These are phyloP conservation scores for Enteromius viviparus DNA, from an alignment of 2,797 vertebrate species.

Conservation along the genomic window DNA sequence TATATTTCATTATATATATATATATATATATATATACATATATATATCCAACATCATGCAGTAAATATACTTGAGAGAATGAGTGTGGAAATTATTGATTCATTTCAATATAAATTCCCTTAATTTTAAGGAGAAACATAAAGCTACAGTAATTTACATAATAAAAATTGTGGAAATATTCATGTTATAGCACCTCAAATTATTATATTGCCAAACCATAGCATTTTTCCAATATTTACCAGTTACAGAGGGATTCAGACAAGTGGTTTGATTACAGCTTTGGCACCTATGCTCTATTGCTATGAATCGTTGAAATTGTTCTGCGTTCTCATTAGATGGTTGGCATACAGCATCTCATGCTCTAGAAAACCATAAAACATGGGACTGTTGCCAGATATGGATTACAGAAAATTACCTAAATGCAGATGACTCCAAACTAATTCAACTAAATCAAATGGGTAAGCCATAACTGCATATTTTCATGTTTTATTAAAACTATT, in stretches of 20 bases:
- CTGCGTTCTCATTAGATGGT: background rate
- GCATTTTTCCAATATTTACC: background rate
- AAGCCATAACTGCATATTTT: background rate
- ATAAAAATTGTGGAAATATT: background rate
- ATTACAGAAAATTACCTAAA: background rate
- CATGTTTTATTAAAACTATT: background rate
- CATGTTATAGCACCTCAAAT: background rate
- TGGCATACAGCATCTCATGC: background rate
- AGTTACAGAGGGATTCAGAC: background rate
- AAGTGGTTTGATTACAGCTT: background rate
- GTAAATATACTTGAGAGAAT: background rate
- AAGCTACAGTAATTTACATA: background rate
- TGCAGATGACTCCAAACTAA: background rate
- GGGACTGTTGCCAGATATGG: background rate
- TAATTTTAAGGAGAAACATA: background rate
- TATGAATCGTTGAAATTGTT: background rate
- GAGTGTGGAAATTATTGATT: background rate
- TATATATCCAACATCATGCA: background rate
- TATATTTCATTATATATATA: too few species aligned
- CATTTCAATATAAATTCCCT: background rate
- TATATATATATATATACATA: too few species aligned
- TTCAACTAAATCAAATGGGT: background rate
- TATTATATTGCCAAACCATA: background rate
- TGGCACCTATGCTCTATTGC: background rate
- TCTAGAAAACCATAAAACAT: background rate